Conservation (phyloP, 2,888 invertebrate genomes). For the Spodoptera littoralis region DNA sequence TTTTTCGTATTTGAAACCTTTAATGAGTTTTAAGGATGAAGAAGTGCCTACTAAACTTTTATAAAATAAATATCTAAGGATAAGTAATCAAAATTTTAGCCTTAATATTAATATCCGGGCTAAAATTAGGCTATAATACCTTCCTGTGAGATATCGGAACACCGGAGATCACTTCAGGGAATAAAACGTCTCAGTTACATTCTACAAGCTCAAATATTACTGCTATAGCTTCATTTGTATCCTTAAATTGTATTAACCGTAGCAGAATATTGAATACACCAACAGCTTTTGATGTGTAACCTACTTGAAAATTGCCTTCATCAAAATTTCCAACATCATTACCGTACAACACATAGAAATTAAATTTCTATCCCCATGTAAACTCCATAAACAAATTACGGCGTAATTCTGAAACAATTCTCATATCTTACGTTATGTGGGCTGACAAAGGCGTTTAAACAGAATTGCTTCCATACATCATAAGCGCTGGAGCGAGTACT, state of each 20-base stretch:
- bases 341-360: constrained; percentile 37
- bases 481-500: constrained; percentile 30
- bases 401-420: constrained; percentile 61
- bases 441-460: constrained; percentile 62
- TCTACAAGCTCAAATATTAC: constrained; percentile 25
- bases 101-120: no score
- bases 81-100: no score
- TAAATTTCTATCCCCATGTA: constrained; percentile 51
- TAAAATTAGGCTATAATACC: constrained; percentile 16
- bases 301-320: constrained; percentile 11
- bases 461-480: constrained; percentile 69
- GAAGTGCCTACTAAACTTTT: no score
- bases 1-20: no score
- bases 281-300: constrained; percentile 1
- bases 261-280: constrained; percentile 22
- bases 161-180: constrained; percentile 38
- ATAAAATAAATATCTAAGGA: no score
- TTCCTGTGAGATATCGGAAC: constrained; percentile 31
- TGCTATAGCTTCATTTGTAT: constrained; percentile 10
- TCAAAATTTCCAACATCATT: constrained; percentile 36
- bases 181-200: constrained; percentile 26
- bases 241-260: constrained; percentile 16
- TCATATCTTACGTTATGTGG: constrained; percentile 47
- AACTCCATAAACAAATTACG: constrained; percentile 53
- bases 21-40: no score